Conservation (phyloP, 1,140 invertebrate species). For the Heliothis virescens region DNA sequence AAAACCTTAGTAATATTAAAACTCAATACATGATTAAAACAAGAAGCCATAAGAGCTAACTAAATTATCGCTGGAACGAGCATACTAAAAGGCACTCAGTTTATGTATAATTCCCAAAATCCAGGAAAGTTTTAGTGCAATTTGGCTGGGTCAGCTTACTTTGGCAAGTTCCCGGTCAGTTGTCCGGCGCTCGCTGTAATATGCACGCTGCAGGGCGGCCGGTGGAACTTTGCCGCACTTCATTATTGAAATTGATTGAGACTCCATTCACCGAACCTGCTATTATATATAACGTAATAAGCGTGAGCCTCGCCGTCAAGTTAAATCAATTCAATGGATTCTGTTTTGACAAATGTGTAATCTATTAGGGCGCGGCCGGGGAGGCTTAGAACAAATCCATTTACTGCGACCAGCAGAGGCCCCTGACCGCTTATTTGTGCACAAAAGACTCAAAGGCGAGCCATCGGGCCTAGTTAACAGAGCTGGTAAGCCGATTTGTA, state of each 20-base stretch:
- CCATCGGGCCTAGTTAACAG: conserved; percentile 43
- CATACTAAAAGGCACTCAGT: not conserved
- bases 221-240: not conserved
- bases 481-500: conserved; percentile 53
- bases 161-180: not conserved
- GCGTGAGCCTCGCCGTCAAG: not conserved
- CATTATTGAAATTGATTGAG: conserved; percentile 22
- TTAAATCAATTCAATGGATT: conserved; percentile 54
- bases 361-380: conserved; percentile 53
- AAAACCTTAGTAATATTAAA: not conserved
- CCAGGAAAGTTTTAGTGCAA: not conserved
- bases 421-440: conserved; percentile 47
- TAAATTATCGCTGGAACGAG: not conserved
- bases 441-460: conserved; percentile 52
- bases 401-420: conserved; percentile 44
- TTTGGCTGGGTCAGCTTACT: conserved; percentile 7
- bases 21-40: not conserved
- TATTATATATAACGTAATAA: not conserved
- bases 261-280: not conserved
- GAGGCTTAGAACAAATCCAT: conserved; percentile 57
- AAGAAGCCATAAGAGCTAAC: not conserved
- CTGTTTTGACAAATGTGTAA: conserved; percentile 64
- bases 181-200: not conserved
- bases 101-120: not conserved
- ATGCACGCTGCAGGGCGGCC: not conserved